Conservation (phyloP, 1,140 invertebrate genomes). For the Diorhabda elongata region DNA sequence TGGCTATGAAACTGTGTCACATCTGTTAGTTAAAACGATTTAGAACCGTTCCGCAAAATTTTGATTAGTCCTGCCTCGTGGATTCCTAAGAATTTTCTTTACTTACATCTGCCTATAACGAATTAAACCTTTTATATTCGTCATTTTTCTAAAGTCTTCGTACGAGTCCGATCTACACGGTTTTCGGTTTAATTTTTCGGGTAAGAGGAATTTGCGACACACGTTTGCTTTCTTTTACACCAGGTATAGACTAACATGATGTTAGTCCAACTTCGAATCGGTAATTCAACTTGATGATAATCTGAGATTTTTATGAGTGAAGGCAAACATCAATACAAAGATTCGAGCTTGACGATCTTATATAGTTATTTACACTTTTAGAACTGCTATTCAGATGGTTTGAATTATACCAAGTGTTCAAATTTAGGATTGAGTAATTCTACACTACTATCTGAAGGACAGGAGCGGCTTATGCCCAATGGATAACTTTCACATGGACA, state of each 20-base stretch:
- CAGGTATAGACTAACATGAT: neutral
- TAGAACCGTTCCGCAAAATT: conserved; percentile 33
- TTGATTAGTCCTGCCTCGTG: conserved; percentile 34
- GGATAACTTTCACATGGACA: too few species aligned
- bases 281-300: too few species aligned
- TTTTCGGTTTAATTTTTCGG: conserved; percentile 3
- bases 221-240: conserved; percentile 15
- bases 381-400: too few species aligned
- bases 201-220: conserved; percentile 19
- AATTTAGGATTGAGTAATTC: too few species aligned
- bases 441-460: too few species aligned
- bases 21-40: conserved; percentile 31
- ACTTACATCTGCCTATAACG: conserved; percentile 35
- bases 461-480: too few species aligned
- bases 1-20: conserved; percentile 20
- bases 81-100: conserved; percentile 20
- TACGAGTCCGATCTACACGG: conserved; percentile 12
- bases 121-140: conserved; percentile 23
- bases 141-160: conserved; percentile 10
- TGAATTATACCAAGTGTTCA: too few species aligned
- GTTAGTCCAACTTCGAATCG: too few species aligned
- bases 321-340: too few species aligned
- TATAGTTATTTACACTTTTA: too few species aligned
- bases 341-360: too few species aligned
- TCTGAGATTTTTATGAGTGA: too few species aligned